Percentiles rank a stretch among this genome's conserved stretches.
phyloP scores from a whole-genome alignment of 2,888 invertebrate species.

The Cylloceria caligata region DNA sequence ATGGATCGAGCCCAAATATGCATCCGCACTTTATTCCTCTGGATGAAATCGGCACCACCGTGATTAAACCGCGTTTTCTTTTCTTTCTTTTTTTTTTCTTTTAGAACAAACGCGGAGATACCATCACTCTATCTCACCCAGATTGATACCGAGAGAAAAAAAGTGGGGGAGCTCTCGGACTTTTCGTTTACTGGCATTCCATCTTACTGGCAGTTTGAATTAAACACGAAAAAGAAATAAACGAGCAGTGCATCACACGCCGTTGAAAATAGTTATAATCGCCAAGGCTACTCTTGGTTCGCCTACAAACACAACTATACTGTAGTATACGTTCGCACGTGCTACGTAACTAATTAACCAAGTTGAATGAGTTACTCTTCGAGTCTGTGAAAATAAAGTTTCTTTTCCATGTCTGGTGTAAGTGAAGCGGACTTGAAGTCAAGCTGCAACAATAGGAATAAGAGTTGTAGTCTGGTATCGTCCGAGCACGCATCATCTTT shows the following conservation, averaged over 20 bases:
- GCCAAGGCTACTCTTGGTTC: conserved; percentile 16
- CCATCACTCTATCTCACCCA: neutral
- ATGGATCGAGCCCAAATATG: conserved; percentile 7
- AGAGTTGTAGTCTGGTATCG: conserved; percentile 22
- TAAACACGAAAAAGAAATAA: conserved; percentile 55
- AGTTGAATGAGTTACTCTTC: conserved; percentile 75
- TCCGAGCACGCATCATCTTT: neutral
- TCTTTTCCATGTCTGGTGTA: conserved; percentile 63
- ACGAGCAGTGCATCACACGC: conserved; percentile 14
- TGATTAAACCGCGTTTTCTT: neutral
- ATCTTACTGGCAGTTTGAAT: conserved; percentile 35
- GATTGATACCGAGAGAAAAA: neutral
- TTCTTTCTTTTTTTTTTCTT: neutral
- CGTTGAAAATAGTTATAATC: conserved; percentile 56
- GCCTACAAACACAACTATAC: neutral
- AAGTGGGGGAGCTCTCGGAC: no score
- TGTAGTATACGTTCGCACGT: conserved; percentile 28
- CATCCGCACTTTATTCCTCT: neutral
- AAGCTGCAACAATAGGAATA: conserved; percentile 47
- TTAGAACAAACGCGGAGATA: neutral
- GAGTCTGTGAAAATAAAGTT: conserved; percentile 70
- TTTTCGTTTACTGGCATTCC: conserved; percentile 11
- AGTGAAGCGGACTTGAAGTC: conserved; percentile 38
- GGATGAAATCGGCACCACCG: neutral
- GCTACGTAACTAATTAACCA: conserved; percentile 73